Evolutionary conservation across 2,888 invertebrate genomes (phyloP), one percentile per base, ranked within the genome.

Genomic region (Lasioglossum zephyrum): DNA sequence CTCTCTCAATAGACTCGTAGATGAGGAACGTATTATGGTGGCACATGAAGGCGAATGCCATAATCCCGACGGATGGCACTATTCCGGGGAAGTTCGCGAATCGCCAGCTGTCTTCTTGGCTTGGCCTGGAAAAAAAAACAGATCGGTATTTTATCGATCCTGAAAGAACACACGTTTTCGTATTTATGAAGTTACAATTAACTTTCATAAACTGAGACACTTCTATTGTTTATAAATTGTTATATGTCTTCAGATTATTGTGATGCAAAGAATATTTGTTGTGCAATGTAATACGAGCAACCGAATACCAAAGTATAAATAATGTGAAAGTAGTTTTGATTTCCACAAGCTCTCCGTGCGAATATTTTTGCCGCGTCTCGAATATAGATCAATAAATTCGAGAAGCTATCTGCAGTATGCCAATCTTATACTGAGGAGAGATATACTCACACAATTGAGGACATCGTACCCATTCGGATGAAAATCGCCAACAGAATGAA

Each of bases 31-130:
- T 98, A 94, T 98, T 98, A 95, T 98, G 98, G 93, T 98, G 98
- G 93, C 98, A 98, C 98, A 98, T 98, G 94, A 98, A 98, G n/a
- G 98, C 97, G 95, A 98, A 98, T 22, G 98, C 97, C 97, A 98
- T 98, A 88, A 98, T 97, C 88, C 98, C 98, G 69, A 98, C 97
- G 44, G 98, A 97, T 87, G 98, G 97, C 49, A 96, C 95, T 86
- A 98, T 96, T 70, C 97, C 96, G 91, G 97, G 97, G 86, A 96
- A 96, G 94, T 97, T 97, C 60, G 97, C 97, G 95, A 98, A 97
- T 90, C 96, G 95, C 97, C 97, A 98, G 0, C 97, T 96, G 89
- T 97, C 96, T 39, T 95, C 94, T 87, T 97, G 96, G 74, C 95
- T 95, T 77, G 97, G 97, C 81, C 97, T 97, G 81, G n/a, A 91